Percentiles rank a stretch among this genome's conserved stretches.
Evolutionary conservation across 2,113 vertebrate genomes (phyloP).

Genomic region (Toxotes chatareus): DNA sequence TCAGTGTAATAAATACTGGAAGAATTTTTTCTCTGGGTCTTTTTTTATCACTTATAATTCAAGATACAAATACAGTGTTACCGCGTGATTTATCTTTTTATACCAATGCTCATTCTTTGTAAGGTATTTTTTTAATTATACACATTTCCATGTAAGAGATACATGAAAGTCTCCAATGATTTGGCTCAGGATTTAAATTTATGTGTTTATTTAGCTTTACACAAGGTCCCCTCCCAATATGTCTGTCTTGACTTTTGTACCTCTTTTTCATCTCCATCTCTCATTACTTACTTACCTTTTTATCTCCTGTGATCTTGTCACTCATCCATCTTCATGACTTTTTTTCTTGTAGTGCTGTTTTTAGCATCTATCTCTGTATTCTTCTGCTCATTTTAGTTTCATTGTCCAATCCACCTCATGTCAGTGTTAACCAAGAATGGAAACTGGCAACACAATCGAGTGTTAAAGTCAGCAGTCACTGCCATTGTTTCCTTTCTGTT

Average conservation of each 20-base stretch:
- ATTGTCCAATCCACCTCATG: background rate
- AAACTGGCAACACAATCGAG: conserved; percentile 1
- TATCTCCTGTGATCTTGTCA: conserved; percentile 3
- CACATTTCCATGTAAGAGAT: background rate
- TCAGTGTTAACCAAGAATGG: background rate
- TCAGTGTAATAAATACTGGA: background rate
- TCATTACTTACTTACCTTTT: background rate
- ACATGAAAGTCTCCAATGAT: conserved; percentile 1
- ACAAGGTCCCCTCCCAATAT: background rate
- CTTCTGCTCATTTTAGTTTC: background rate
- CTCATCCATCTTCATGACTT: conserved; percentile 29
- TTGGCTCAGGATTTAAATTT: background rate
- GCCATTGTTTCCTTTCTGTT: background rate
- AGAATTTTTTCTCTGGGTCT: background rate
- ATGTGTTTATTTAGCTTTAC: background rate
- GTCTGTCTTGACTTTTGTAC: no score
- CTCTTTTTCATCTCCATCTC: conserved; percentile 9
- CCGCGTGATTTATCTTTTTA: background rate
- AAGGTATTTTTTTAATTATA: background rate
- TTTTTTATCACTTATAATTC: background rate
- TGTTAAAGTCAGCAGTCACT: background rate
- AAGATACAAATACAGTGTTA: background rate
- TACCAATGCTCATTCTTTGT: background rate
- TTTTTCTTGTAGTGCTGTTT: conserved; percentile 7
- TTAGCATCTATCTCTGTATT: background rate